Evolutionary conservation across 1,140 invertebrate species (phyloP).

Genomic region (Chrysomallon squamiferum): DNA sequence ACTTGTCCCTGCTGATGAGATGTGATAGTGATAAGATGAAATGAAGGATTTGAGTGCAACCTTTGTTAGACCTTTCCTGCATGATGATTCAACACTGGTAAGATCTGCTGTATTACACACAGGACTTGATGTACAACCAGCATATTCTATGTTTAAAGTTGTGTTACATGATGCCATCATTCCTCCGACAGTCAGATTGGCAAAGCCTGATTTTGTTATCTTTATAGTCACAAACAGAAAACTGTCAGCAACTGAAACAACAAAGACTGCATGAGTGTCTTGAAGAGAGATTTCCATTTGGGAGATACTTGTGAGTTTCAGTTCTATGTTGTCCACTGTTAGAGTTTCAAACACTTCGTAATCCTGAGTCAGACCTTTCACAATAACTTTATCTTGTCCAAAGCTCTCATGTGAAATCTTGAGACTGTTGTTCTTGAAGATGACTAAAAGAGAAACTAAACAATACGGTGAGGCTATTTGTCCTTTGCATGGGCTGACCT

Average conservation of each 20-base stretch:
- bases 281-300: neutral
- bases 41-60: constrained; percentile 17
- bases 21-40: neutral
- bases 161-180: constrained; percentile 33
- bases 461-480: constrained; percentile 10
- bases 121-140: constrained; percentile 6
- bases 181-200: constrained; percentile 7
- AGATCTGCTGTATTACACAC: constrained; percentile 7
- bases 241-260: constrained; percentile 8
- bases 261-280: constrained; percentile 9
- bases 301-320: constrained; percentile 13
- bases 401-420: constrained; percentile 19
- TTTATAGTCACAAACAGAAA: constrained; percentile 17
- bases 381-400: constrained; percentile 4
- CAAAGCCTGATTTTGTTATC: constrained; percentile 1
- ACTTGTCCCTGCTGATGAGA: neutral
- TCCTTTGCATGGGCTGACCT: constrained; percentile 11
- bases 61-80: constrained; percentile 17
- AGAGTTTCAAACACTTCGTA: constrained; percentile 11
- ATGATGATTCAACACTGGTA: neutral
- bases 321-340: constrained; percentile 7
- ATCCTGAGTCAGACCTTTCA: constrained; percentile 11
- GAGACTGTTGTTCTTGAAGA: constrained; percentile 1
- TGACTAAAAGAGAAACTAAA: constrained; percentile 12
- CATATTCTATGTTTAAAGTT: constrained; percentile 8